Conservation (phyloP, 2,113 vertebrate genomes). For the Dasypus novemcinctus region DNA sequence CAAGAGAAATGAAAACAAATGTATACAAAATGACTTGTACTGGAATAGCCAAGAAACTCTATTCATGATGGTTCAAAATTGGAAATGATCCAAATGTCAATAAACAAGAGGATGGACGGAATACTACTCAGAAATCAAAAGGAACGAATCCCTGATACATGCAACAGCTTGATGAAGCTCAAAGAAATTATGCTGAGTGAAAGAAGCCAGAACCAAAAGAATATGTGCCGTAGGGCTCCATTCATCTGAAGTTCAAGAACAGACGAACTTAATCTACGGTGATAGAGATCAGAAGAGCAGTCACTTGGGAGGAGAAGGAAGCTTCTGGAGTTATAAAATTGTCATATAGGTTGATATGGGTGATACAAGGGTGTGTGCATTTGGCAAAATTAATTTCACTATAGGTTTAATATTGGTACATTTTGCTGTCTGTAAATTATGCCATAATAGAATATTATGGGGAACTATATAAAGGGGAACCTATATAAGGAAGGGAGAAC, state of each 20-base stretch:
- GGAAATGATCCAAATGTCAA: background rate
- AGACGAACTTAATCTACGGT: background rate
- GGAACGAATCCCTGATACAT: rapidly evolving
- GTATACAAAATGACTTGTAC: background rate
- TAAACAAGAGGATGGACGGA: background rate
- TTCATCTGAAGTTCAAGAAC: background rate
- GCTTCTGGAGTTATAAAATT: background rate
- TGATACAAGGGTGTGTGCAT: background rate
- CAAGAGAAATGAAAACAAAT: background rate
- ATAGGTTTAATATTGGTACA: background rate
- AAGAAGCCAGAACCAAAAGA: background rate
- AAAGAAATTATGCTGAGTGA: background rate
- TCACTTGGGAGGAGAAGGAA: background rate
- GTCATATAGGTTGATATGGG: background rate
- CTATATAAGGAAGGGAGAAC: too few relatives aligned
- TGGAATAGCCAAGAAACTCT: background rate
- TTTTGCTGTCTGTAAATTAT: background rate
- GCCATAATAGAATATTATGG: background rate
- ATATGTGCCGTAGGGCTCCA: rapidly evolving
- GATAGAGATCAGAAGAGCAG: background rate
- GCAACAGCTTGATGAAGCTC: background rate
- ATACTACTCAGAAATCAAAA: background rate
- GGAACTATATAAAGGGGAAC: background rate
- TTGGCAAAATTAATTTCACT: background rate
- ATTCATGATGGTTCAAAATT: background rate